Conservation (phyloP, 1,140 invertebrate species). For the Neodiprion pinetum region DNA sequence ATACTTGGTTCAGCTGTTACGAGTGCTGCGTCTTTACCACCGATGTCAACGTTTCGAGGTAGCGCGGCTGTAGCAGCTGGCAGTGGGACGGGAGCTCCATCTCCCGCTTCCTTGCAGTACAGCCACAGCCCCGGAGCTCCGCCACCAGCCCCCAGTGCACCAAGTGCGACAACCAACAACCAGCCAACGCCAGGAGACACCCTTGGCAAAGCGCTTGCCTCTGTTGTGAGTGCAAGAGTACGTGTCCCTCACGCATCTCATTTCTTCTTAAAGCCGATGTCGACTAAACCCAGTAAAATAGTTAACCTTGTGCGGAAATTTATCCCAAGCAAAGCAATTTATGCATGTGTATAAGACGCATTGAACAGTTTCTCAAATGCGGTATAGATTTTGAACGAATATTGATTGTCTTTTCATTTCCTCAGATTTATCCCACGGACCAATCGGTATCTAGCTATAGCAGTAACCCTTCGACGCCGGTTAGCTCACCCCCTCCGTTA, state of each 20-base stretch:
- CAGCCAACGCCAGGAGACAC: slow-evolving; percentile 69
- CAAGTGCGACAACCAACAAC: slow-evolving; percentile 59
- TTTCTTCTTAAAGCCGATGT: neutral
- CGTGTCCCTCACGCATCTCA: slow-evolving; percentile 24
- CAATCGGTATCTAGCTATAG: slow-evolving; percentile 89
- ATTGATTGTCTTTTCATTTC: neutral
- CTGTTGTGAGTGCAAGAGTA: slow-evolving; percentile 67
- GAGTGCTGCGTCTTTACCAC: slow-evolving; percentile 79
- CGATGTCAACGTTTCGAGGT: slow-evolving; percentile 91
- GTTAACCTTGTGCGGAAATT: slow-evolving; percentile 1
- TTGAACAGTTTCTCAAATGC: too few relatives aligned
- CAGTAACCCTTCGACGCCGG: slow-evolving; percentile 88
- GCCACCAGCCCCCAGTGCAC: slow-evolving; percentile 56
- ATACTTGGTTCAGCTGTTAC: slow-evolving; percentile 65
- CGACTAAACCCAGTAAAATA: neutral
- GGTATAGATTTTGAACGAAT: too few relatives aligned
- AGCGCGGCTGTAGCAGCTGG: slow-evolving; percentile 59
- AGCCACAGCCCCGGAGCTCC: slow-evolving; percentile 57
- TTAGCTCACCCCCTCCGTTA: slow-evolving; percentile 84
- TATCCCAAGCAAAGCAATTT: neutral
- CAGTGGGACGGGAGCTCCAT: slow-evolving; percentile 61
- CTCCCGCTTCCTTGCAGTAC: slow-evolving; percentile 66
- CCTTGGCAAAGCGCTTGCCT: slow-evolving; percentile 81
- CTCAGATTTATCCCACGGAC: slow-evolving; percentile 86
- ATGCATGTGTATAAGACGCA: too few relatives aligned